Evolutionary conservation across 2,888 invertebrate genomes (phyloP).

Genomic region (Caenorhabditis macrosperma): DNA sequence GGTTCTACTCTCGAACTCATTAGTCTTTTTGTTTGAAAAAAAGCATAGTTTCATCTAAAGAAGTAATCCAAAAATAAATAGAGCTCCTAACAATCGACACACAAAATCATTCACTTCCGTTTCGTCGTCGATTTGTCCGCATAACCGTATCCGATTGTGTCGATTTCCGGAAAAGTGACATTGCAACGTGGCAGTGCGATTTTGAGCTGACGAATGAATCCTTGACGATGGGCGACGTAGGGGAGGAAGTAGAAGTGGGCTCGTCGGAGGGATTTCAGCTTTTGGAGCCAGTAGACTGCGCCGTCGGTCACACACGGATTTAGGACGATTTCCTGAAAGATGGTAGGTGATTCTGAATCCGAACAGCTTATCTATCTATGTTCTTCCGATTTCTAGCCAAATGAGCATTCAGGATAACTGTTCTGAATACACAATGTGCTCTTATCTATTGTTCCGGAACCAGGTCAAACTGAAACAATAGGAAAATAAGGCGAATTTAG

Average conservation of each 20-base stretch:
- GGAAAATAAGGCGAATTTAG: too few species aligned
- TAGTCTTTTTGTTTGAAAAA: too few species aligned
- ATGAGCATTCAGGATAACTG: too few species aligned
- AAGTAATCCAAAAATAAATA: too few species aligned
- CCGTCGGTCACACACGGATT: constrained; percentile 74
- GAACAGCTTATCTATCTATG: too few species aligned
- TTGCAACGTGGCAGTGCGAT: constrained; percentile 72
- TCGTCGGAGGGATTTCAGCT: constrained; percentile 64
- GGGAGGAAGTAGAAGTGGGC: constrained; percentile 78
- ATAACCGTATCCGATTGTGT: constrained; percentile 74
- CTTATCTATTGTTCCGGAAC: too few species aligned
- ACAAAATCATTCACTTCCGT: neutral
- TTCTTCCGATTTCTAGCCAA: too few species aligned
- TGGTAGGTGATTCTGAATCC: neutral
- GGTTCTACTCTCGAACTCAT: too few species aligned
- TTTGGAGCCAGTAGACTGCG: constrained; percentile 70
- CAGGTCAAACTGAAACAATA: too few species aligned
- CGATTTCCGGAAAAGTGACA: constrained; percentile 75
- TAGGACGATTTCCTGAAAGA: constrained; percentile 74
- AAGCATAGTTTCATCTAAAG: too few species aligned
- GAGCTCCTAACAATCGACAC: neutral
- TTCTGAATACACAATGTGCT: too few species aligned
- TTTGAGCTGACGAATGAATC: constrained; percentile 73
- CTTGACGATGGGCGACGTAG: constrained; percentile 71
- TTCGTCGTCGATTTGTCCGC: constrained; percentile 55